Percentiles rank a stretch among this genome's conserved stretches.
These are phyloP conservation scores for Cheilosia vernalis DNA, from an alignment of 2,888 invertebrate genomes.

Conservation along the genomic window DNA sequence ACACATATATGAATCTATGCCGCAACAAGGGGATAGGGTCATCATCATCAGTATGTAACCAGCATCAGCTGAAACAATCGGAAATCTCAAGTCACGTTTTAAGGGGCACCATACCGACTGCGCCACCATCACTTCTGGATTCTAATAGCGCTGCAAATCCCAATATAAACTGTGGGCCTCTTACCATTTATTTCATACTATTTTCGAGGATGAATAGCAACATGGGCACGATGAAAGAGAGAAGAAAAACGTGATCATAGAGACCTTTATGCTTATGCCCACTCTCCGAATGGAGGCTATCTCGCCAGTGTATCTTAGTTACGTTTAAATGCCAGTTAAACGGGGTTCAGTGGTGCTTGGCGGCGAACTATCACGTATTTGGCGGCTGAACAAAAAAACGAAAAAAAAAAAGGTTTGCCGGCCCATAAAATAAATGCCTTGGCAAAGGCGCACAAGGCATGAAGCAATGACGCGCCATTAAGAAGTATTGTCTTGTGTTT, in stretches of 20 bases:
- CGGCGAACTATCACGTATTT: slow-evolving; percentile 72
- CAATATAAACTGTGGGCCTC: slow-evolving; percentile 40
- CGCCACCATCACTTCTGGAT: slow-evolving; percentile 13
- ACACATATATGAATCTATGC: slow-evolving; percentile 13
- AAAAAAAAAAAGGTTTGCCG: slow-evolving; percentile 67
- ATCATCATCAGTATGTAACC: slow-evolving; percentile 40
- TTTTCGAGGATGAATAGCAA: slow-evolving; percentile 64
- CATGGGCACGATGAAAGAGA: slow-evolving; percentile 20
- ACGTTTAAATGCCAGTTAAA: slow-evolving; percentile 71
- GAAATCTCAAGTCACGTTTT: slow-evolving; percentile 69
- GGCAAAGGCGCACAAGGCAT: slow-evolving; percentile 18
- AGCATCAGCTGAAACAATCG: slow-evolving; percentile 49
- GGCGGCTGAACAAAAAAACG: slow-evolving; percentile 2
- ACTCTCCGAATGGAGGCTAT: slow-evolving; percentile 63
- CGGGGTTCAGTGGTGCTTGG: slow-evolving; percentile 46
- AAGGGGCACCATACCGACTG: slow-evolving; percentile 25
- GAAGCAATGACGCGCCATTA: slow-evolving; percentile 70
- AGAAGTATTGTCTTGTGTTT: slow-evolving; percentile 18
- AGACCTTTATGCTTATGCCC: slow-evolving; percentile 67
- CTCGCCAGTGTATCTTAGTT: slow-evolving; percentile 70
- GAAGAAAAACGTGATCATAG: slow-evolving; percentile 67
- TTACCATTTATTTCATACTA: slow-evolving; percentile 58
- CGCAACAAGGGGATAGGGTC: slow-evolving; percentile 40
- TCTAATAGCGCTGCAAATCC: slow-evolving; percentile 49
- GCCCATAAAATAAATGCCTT: slow-evolving; percentile 64